Evolutionary conservation across 2,113 vertebrate genomes (phyloP).

Genomic region (Phaethornis superciliosus): DNA sequence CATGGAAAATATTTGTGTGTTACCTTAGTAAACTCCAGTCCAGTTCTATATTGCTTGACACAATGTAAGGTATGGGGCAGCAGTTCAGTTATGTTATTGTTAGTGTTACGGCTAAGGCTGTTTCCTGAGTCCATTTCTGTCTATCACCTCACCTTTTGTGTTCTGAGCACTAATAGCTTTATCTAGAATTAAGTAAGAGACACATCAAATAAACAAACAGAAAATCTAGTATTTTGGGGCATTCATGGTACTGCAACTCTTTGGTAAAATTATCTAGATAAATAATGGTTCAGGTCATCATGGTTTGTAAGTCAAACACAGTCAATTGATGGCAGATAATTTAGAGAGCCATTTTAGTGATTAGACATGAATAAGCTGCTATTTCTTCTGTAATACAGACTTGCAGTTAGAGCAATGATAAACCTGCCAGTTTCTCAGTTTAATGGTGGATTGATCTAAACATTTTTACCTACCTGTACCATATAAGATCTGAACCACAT

Average conservation of each 20-base stretch:
- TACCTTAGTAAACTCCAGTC: not conserved
- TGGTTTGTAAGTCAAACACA: not conserved
- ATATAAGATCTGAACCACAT: not conserved
- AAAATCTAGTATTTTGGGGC: not conserved
- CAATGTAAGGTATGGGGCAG: not conserved
- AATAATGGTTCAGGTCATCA: not conserved
- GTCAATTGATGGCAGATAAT: not conserved
- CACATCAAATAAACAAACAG: not conserved
- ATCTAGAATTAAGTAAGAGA: not conserved
- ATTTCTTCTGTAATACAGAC: not conserved
- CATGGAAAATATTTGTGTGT: not conserved
- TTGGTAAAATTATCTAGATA: not conserved
- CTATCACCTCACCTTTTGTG: not conserved
- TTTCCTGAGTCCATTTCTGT: not conserved
- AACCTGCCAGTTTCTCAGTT: not conserved
- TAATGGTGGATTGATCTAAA: not conserved
- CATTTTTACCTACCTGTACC: not conserved
- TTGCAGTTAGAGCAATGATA: not conserved
- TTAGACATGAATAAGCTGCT: not conserved
- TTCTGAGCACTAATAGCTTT: not conserved
- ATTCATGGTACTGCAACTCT: not conserved
- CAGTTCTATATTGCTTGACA: not conserved
- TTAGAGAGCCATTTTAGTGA: not conserved
- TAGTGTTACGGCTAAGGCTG: not conserved
- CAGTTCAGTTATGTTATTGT: not conserved